phyloP scores from a whole-genome alignment of 2,113 vertebrate species.

The Gulo gulo region DNA sequence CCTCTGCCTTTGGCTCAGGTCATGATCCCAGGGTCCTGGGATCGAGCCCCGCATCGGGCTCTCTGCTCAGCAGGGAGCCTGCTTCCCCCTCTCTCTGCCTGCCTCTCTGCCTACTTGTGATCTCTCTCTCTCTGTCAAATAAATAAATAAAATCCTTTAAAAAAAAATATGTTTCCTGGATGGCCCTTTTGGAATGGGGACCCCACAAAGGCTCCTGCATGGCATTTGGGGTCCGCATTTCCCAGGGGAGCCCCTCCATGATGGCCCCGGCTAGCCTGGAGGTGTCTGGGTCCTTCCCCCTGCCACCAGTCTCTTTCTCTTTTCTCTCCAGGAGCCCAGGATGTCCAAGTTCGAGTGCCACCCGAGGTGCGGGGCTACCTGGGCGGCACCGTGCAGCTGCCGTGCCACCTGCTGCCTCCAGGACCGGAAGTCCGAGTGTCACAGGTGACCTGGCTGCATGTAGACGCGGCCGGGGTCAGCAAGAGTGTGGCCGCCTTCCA shows the following conservation, averaged over 20 bases:
- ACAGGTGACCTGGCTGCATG: slow-evolving; percentile 89
- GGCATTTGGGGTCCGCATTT: not conserved
- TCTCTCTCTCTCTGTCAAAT: no score
- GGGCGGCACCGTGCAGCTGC: slow-evolving; percentile 84
- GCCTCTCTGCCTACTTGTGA: no score
- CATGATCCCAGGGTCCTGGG: no score
- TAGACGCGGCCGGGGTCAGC: slow-evolving; percentile 23
- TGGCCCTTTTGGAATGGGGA: not conserved
- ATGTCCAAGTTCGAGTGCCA: slow-evolving; percentile 48
- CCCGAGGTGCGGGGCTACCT: slow-evolving; percentile 84
- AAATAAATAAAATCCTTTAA: no score
- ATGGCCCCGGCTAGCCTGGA: not conserved
- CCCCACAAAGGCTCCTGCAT: rapidly evolving
- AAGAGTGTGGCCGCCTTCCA: slow-evolving; percentile 88
- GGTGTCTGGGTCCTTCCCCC: not conserved
- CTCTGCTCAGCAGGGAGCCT: no score
- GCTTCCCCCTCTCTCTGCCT: no score
- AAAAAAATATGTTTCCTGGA: not conserved
- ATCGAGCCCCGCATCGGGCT: no score
- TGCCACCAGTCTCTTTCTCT: not conserved
- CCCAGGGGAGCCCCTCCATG: rapidly evolving
- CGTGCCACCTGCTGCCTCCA: slow-evolving; percentile 83
- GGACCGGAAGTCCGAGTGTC: slow-evolving; percentile 74
- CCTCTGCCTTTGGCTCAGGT: no score
- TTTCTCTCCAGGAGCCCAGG: slow-evolving; percentile 78